A percentile compares a stretch with the other conserved stretches of the same genome.
These are phyloP conservation scores for Arenaria interpres DNA, from an alignment of 2,113 vertebrate genomes.

Conservation along the genomic window DNA sequence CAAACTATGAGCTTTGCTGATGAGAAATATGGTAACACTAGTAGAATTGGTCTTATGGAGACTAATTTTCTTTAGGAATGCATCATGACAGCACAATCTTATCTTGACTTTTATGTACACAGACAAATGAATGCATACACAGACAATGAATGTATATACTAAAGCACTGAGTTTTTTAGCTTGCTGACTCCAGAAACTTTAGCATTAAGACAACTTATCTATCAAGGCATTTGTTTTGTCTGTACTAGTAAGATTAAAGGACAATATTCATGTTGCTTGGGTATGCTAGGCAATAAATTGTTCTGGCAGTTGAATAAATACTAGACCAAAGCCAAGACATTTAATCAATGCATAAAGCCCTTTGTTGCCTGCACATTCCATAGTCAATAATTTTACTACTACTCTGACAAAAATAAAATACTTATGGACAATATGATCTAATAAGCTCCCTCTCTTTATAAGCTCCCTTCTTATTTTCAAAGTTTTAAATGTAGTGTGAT, in stretches of 20 bases:
- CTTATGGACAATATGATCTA: neutral
- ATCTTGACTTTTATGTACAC: neutral
- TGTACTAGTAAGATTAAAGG: neutral
- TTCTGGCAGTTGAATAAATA: constrained; percentile 11
- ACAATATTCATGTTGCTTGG: neutral
- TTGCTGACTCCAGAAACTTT: neutral
- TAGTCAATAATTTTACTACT: neutral
- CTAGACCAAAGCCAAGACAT: neutral
- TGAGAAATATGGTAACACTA: neutral
- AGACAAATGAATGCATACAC: neutral
- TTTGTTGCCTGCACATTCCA: neutral
- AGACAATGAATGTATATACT: neutral
- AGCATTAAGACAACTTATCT: too few species aligned
- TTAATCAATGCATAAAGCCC: neutral
- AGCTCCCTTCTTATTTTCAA: neutral
- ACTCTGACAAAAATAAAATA: neutral
- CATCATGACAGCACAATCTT: neutral
- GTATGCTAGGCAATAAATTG: neutral
- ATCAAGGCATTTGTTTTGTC: neutral
- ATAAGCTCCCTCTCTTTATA: neutral
- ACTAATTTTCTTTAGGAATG: neutral
- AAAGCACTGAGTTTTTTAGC: neutral
- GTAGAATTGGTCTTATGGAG: neutral
- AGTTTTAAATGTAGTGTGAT: neutral
- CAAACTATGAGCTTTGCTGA: neutral